Evolutionary conservation across 2,113 vertebrate genomes (phyloP), one percentile per base, ranked within the genome.

Genomic region (Pyxicephalus adspersus): DNA sequence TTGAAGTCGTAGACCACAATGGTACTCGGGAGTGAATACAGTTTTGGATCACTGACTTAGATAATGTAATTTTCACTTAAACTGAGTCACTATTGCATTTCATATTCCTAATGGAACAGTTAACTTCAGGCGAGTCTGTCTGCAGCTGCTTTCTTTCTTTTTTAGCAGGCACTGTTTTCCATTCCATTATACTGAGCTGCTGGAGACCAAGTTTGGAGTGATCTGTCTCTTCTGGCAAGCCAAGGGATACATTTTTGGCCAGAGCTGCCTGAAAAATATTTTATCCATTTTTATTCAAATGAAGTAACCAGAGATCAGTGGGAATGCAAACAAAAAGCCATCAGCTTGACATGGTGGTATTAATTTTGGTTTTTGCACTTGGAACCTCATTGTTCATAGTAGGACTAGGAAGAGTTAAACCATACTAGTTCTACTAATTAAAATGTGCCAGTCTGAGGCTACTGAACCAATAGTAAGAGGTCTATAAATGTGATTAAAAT

Each of bases 211-310:
- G 45, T 63, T 34, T 51, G 57, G 67, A 34, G 34, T 51, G 54
- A 38, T 50, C 19, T 26, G 17, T 68, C 38, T 45, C 23, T 72
- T 58, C 67, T 80, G 57, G 66, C 67, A 54, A 4, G 13, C 3
- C 58, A 45, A 38, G 23, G 61, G 34, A 51, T 54, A 20, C 38
- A 72, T 72, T 31, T 79, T 80, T 71, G 67, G 34, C 67, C 67
- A 54, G 57, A 28, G 45, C 50, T 22, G 19, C 31, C 66, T 54
- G 65, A 26, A 72, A 80, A 80, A 72, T 64, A 80, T 64, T 72
- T 80, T 71, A 22, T 72, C 64, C 57, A 54, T 72, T 80, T 72
- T 72, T 38, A 64, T 72, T 64, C 20, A 72, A 72, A 72, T 72
- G 29, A 50, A 16, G 57, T 63, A 72, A 72, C 55, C 4, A 18